Conservation (phyloP, 1,140 invertebrate genomes). For the Thaumatotibia leucotreta region DNA sequence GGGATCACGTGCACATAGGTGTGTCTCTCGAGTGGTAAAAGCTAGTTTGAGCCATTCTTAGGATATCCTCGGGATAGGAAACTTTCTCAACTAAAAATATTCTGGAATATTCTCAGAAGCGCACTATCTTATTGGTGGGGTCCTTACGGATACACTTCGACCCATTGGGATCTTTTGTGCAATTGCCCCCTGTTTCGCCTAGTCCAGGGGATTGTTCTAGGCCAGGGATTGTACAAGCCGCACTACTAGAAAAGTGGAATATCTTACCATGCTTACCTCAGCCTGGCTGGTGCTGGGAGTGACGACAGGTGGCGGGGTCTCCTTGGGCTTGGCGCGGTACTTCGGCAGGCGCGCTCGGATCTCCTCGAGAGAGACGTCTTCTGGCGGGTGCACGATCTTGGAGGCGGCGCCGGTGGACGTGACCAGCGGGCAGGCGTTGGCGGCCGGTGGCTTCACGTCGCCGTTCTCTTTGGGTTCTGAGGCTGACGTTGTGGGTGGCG, state of each 20-base stretch:
- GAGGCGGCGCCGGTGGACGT: slow-evolving; percentile 89
- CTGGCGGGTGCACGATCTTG: slow-evolving; percentile 95
- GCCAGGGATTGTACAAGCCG: no score
- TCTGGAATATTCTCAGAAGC: no score
- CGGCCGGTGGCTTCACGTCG: slow-evolving; percentile 60
- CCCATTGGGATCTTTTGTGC: no score
- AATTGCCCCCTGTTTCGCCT: no score
- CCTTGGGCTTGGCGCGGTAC: slow-evolving; percentile 79
- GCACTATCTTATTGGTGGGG: no score
- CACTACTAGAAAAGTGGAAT: no score
- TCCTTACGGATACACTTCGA: no score
- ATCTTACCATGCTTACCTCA: slow-evolving; percentile 72
- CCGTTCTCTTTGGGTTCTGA: slow-evolving; percentile 63
- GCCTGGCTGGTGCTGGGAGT: slow-evolving; percentile 74
- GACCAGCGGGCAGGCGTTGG: slow-evolving; percentile 85
- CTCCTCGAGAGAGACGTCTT: slow-evolving; percentile 96
- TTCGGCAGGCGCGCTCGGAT: slow-evolving; percentile 86
- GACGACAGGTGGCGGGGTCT: slow-evolving; percentile 41
- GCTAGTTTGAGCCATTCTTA: no score
- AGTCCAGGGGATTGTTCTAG: no score
- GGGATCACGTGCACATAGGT: no score
- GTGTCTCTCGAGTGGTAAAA: not conserved
- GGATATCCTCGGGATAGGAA: no score
- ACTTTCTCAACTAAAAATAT: no score
- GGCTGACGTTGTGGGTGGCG: slow-evolving; percentile 78